Evolutionary conservation across 2,888 invertebrate genomes (phyloP).

Genomic region (Netelia virgata): DNA sequence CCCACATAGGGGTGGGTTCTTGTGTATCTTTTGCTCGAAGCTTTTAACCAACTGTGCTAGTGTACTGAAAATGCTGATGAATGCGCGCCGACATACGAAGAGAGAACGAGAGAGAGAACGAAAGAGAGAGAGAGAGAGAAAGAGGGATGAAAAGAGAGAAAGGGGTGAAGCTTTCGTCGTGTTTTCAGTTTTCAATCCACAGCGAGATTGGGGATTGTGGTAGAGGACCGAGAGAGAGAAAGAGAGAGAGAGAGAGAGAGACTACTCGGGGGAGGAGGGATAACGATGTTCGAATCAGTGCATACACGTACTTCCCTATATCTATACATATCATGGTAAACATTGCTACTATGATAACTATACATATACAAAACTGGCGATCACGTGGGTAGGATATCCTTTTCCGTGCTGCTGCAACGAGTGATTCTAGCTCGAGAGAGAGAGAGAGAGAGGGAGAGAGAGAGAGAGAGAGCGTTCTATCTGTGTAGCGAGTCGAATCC

Average conservation of each 20-base stretch:
- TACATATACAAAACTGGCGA: slow-evolving; percentile 28
- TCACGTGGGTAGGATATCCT: slow-evolving; percentile 59
- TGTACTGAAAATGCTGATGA: slow-evolving; percentile 20
- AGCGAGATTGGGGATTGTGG: slow-evolving; percentile 49
- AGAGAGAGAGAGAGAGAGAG: no score
- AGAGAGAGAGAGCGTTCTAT: background rate
- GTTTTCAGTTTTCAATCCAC: slow-evolving; percentile 59
- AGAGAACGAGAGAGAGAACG: slow-evolving; percentile 18
- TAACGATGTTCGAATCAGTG: slow-evolving; percentile 32
- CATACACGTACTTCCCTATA: background rate
- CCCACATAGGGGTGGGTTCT: slow-evolving; percentile 19
- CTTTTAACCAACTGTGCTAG: slow-evolving; percentile 27
- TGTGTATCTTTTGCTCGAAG: slow-evolving; percentile 18
- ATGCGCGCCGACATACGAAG: background rate
- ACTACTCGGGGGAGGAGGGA: background rate
- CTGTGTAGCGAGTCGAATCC: slow-evolving; percentile 53
- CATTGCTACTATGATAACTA: slow-evolving; percentile 3
- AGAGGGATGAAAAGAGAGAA: slow-evolving; percentile 21
- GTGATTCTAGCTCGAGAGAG: slow-evolving; percentile 40
- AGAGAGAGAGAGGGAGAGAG: background rate
- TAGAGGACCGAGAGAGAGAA: slow-evolving; percentile 5
- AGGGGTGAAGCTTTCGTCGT: slow-evolving; percentile 19
- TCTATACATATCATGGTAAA: background rate
- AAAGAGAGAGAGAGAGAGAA: slow-evolving; percentile 6
- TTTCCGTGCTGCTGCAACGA: slow-evolving; percentile 46